Evolutionary conservation across 2,113 vertebrate genomes (phyloP).

Genomic region (Cyprinodon tularosa): DNA sequence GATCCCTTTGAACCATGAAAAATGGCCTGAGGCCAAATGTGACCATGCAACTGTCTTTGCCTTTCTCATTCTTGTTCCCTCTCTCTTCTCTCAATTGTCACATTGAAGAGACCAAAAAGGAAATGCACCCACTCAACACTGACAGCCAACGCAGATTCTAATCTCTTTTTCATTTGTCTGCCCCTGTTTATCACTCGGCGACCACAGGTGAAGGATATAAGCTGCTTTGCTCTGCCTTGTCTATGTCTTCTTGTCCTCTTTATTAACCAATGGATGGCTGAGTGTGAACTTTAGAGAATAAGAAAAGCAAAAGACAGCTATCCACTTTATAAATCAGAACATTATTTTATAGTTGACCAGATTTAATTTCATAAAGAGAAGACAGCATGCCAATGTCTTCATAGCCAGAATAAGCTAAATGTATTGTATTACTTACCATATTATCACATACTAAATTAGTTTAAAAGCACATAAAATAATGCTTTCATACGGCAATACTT

Average conservation of each 20-base stretch:
- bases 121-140: conserved; percentile 29
- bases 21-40: conserved; percentile 34
- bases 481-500: neutral
- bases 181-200: conserved; percentile 43
- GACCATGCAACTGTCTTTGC: conserved; percentile 18
- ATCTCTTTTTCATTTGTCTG: conserved; percentile 55
- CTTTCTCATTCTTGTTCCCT: conserved; percentile 21
- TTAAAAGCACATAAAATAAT: neutral
- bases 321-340: neutral
- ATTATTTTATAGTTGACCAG: neutral
- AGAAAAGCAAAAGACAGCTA: neutral
- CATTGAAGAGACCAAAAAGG: conserved; percentile 38
- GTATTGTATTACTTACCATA: neutral
- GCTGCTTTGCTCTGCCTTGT: neutral
- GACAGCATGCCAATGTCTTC: neutral
- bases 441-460: neutral
- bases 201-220: conserved; percentile 53
- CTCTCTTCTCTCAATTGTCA: conserved; percentile 41
- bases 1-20: conserved; percentile 62
- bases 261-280: conserved; percentile 37
- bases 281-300: conserved; percentile 4
- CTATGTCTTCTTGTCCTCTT: conserved; percentile 10
- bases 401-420: too few species aligned
- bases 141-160: conserved; percentile 53
- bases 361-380: neutral